Conservation (phyloP, 2,888 invertebrate genomes). For the Hermodice carunculata region DNA sequence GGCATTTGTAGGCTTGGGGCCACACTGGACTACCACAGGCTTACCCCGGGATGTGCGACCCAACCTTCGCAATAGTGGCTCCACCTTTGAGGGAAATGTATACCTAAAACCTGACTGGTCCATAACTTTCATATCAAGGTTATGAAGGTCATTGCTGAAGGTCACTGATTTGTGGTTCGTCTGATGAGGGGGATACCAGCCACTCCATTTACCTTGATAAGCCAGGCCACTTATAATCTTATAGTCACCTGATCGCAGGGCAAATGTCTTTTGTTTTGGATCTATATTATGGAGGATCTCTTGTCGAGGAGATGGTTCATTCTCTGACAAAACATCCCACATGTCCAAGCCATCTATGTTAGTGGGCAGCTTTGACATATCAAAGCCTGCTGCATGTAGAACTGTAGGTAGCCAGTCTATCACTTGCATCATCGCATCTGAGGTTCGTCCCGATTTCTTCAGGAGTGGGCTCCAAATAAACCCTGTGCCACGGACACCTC, state of each 20-base stretch:
- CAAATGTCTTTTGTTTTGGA: conserved; percentile 44
- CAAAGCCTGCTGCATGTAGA: conserved; percentile 77
- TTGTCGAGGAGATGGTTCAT: no score
- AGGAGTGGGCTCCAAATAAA: conserved; percentile 83
- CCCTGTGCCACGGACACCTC: conserved; percentile 84
- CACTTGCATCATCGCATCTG: conserved; percentile 82
- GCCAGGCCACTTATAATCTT: conserved; percentile 62
- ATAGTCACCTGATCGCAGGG: conserved; percentile 57
- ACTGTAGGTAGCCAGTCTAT: conserved; percentile 91
- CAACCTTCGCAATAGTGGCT: no score
- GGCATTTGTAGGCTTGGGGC: conserved; percentile 57
- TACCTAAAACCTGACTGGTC: no score
- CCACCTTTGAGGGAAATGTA: no score
- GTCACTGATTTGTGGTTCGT: no score
- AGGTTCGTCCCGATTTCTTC: conserved; percentile 76
- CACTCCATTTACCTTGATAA: conserved; percentile 10
- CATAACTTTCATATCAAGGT: no score
- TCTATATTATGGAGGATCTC: conserved; percentile 68
- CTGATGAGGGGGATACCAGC: conserved; percentile 37
- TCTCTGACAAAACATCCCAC: conserved; percentile 80
- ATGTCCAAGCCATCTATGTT: conserved; percentile 80
- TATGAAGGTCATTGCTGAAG: no score
- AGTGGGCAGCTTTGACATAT: conserved; percentile 41
- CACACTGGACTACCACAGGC: conserved; percentile 56
- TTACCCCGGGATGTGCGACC: no score